A percentile compares a stretch with the other conserved stretches of the same genome.
Conservation (phyloP, 2,113 vertebrate species). For the Bucco capensis region DNA sequence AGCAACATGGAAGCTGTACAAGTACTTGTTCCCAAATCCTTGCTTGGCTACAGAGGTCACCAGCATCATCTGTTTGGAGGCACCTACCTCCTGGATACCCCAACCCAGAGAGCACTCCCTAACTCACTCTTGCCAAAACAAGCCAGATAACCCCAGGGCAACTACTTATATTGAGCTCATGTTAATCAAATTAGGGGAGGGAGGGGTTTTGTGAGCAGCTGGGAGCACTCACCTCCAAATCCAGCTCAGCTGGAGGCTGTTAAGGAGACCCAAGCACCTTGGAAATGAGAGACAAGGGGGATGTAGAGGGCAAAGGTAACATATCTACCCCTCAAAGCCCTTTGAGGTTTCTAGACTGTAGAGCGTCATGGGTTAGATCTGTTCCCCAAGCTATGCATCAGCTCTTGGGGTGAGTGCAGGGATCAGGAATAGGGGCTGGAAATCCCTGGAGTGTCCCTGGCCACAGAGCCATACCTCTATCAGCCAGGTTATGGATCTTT, state of each 20-base stretch:
- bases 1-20: not conserved
- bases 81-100: not conserved
- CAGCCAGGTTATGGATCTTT: not conserved
- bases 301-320: not conserved
- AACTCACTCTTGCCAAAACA: not conserved
- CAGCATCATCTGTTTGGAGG: not conserved
- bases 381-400: not conserved
- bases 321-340: not conserved
- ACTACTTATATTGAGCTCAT: not conserved
- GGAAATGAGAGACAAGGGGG: not conserved
- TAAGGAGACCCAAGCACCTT: not conserved
- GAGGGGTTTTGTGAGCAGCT: not conserved
- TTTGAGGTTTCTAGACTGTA: not conserved
- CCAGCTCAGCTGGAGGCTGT: not conserved
- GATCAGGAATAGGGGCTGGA: not conserved
- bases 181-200: not conserved
- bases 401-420: not conserved
- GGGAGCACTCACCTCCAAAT: not conserved
- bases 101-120: no score
- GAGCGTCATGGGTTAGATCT: not conserved
- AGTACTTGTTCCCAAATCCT: not conserved
- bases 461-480: not conserved
- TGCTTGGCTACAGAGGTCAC: not conserved
- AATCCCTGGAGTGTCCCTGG: not conserved
- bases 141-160: rapidly evolving